Evolutionary conservation across 2,888 invertebrate species (phyloP).

Genomic region (Adela reaumurella): DNA sequence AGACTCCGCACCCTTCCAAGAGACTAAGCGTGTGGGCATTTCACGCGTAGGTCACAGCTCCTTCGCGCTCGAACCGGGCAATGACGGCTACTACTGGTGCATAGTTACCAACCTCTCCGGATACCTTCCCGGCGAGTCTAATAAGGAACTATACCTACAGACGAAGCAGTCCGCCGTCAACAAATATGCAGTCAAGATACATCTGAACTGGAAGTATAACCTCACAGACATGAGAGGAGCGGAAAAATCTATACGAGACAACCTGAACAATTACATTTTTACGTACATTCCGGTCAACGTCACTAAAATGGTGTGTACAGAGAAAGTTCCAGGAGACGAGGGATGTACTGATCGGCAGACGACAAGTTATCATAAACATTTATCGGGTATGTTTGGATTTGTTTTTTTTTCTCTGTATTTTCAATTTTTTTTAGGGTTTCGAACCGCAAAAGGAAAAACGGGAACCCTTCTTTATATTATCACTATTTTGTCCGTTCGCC

Average conservation of each 20-base stretch:
- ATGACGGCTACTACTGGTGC: slow-evolving; percentile 47
- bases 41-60: slow-evolving; percentile 17
- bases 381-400: no score
- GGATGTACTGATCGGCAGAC: no score
- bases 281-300: no score
- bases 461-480: no score
- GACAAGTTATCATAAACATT: no score
- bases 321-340: no score
- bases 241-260: slow-evolving; percentile 23
- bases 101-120: slow-evolving; percentile 24
- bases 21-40: slow-evolving; percentile 18
- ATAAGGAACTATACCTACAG: slow-evolving; percentile 28
- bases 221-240: slow-evolving; percentile 15
- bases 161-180: slow-evolving; percentile 21
- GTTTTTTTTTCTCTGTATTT: no score
- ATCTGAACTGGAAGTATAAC: slow-evolving; percentile 15
- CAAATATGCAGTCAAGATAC: slow-evolving; percentile 29
- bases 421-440: no score
- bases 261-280: slow-evolving; percentile 30
- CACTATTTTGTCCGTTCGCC: no score
- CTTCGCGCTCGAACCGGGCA: slow-evolving; percentile 22
- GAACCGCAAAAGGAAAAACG: no score
- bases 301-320: no score
- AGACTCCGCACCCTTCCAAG: slow-evolving; percentile 30
- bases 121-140: slow-evolving; percentile 26